Evolutionary conservation across 2,113 vertebrate genomes (phyloP).

Genomic region (Ailurus styani): DNA sequence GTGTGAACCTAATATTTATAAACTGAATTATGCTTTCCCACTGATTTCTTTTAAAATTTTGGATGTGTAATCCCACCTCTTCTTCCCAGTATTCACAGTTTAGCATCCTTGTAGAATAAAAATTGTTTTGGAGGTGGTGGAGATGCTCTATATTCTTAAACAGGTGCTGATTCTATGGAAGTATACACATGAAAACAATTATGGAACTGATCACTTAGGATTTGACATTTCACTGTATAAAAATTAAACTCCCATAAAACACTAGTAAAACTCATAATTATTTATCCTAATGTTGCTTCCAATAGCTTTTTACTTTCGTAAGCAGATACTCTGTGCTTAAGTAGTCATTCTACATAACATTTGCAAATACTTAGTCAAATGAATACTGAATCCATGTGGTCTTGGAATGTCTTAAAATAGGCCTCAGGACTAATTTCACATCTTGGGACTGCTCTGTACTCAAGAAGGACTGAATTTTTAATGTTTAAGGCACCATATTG

Average conservation of each 20-base stretch:
- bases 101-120: background rate
- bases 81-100: background rate
- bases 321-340: conserved; percentile 54
- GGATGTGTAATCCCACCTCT: background rate
- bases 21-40: background rate
- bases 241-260: conserved; percentile 10
- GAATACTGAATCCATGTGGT: background rate
- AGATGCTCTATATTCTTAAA: background rate
- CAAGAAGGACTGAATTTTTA: background rate
- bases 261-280: conserved; percentile 18
- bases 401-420: conserved; percentile 15
- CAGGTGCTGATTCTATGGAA: background rate
- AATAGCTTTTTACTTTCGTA: conserved; percentile 43
- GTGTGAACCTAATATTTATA: background rate
- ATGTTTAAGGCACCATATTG: background rate
- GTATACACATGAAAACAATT: background rate
- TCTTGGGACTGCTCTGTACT: background rate
- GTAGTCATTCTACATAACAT: conserved; percentile 20
- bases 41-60: background rate
- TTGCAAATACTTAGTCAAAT: conserved; percentile 52
- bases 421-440: background rate
- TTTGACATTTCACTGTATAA: conserved; percentile 46
- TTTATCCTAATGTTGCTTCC: conserved; percentile 30
- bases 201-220: background rate
- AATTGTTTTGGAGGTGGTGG: background rate